Evolutionary conservation across 2,888 invertebrate species (phyloP), one percentile per base, ranked within the genome.

Genomic region (Oscheius sp.): DNA sequence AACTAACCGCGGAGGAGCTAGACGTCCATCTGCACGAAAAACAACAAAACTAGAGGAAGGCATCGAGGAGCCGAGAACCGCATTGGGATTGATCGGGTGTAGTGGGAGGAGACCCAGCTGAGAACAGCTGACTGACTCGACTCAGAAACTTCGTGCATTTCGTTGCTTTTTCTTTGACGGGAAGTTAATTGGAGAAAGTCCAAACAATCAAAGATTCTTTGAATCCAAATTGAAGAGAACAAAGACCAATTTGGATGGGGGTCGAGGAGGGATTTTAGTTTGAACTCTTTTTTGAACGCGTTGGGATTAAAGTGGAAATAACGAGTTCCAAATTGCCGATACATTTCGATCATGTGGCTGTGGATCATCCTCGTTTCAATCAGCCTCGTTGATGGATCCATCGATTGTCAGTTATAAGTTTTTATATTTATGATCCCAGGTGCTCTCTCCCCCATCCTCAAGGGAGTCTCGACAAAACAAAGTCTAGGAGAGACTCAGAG

Each of bases 1-100:
- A 61, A 61, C 61, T 45, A 25, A 61, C 61, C 61, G 61, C 45
- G 61, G 61, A 42, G 55, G 55, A 17, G 55, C 48, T 34, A 55
- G 55, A 34, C 33, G 31, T 25, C 34, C 34, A 12, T 52, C 27
- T n/a, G 33, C 17, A 1, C 34, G 55, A 20, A 55, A 42, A 45
- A 42, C 45, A 29, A 42, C 45, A 29, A 31, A 12, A 8, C 17
- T n/a, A 45, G 57, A 34, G 17, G 39, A 42, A n/a, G 61, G 45
- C 61, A 25, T 37, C 20, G 55, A 55, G 55, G 33, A 25, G 29
- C n/a, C 53, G 5, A 15, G n/a, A n/a, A n/a, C n/a, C n/a, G 55
- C 55, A 55, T 33, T 33, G 33, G 34, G 55, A 33, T 55, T 55
- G 55, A 55, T 55, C 55, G 55, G 6, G 1, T 27, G 34, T 20